These are phyloP conservation scores for Vulpes vulpes DNA, from an alignment of 2,113 vertebrate genomes.

Conservation along the genomic window DNA sequence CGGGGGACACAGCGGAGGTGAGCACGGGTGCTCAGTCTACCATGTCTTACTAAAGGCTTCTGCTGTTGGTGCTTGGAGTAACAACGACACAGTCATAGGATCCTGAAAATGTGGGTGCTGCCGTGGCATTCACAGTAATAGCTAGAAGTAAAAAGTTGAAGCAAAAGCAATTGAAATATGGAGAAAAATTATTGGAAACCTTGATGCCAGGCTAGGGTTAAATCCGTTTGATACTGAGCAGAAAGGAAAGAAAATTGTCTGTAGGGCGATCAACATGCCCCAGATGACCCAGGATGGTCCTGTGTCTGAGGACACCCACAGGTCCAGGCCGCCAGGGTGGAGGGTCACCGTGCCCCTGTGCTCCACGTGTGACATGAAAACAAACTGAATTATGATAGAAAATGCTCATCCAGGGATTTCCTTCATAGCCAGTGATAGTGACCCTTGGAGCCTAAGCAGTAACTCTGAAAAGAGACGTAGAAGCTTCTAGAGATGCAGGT, in stretches of 20 bases:
- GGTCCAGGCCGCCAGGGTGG: no score
- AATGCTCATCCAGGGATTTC: not conserved
- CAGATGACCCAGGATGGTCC: not conserved
- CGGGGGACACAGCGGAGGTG: no score
- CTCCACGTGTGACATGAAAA: not conserved
- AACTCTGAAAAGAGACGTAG: not conserved
- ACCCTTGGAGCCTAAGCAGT: not conserved
- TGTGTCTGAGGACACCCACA: not conserved
- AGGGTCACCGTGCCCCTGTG: not conserved
- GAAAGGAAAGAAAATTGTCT: not conserved
- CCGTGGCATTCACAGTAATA: not conserved
- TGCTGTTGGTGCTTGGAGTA: rapidly evolving
- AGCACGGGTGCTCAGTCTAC: rapidly evolving
- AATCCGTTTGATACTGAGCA: not conserved
- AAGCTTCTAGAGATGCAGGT: not conserved
- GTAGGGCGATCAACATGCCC: not conserved
- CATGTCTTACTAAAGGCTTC: rapidly evolving
- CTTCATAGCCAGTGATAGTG: not conserved
- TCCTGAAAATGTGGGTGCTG: not conserved
- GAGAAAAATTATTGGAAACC: not conserved
- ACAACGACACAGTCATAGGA: rapidly evolving
- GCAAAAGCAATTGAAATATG: not conserved
- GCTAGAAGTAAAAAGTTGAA: not conserved
- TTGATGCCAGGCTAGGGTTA: not conserved
- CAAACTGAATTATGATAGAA: no score